A percentile compares a stretch with the other conserved stretches of the same genome.
These are phyloP conservation scores for Equus quagga DNA, from an alignment of 2,113 vertebrate genomes.

Conservation along the genomic window DNA sequence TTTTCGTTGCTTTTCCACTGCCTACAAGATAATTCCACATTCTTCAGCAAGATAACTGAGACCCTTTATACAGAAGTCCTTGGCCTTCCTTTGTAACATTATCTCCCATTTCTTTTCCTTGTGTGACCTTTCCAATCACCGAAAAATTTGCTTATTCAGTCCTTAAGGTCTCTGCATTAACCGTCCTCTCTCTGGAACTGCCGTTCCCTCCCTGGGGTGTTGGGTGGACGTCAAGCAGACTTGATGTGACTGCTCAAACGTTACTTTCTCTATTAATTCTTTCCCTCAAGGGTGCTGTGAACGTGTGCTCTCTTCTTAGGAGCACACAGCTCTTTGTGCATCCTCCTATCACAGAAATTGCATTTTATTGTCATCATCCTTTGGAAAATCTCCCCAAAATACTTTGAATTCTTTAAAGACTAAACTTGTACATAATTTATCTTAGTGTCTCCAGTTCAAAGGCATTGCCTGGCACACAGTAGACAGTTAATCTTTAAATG, in stretches of 20 bases:
- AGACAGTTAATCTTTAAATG: neutral
- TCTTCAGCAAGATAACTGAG: neutral
- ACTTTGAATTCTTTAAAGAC: neutral
- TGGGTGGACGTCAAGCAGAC: neutral
- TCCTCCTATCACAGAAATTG: fast-evolving
- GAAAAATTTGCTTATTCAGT: neutral
- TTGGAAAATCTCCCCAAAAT: neutral
- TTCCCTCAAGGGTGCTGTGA: too few species aligned
- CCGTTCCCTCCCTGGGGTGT: neutral
- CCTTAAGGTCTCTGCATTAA: neutral
- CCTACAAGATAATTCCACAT: neutral
- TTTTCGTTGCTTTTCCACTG: neutral
- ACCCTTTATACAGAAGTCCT: neutral
- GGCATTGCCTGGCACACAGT: neutral
- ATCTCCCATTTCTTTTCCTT: neutral
- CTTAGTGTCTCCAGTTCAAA: neutral
- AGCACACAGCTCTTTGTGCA: fast-evolving
- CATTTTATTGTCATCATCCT: neutral
- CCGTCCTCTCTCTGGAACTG: neutral
- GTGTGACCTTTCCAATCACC: neutral
- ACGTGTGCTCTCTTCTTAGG: neutral
- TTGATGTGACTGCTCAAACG: neutral
- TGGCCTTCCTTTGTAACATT: neutral
- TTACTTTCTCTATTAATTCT: neutral
- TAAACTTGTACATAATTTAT: neutral